Conservation (phyloP, 2,797 vertebrate genomes). For the Iguana delicatissima region DNA sequence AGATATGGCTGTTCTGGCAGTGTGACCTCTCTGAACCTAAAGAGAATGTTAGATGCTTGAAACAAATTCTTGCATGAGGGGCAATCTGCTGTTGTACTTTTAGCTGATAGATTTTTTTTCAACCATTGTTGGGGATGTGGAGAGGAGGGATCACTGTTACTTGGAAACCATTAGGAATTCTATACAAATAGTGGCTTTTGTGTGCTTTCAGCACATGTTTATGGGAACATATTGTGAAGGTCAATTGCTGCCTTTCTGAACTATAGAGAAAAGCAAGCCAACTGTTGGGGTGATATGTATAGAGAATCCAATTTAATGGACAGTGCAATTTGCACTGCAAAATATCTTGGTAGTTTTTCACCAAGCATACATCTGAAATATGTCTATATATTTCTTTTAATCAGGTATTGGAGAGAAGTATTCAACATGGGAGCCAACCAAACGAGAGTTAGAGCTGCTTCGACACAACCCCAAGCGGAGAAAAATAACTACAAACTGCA, state of each 20-base stretch:
- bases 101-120: constrained; percentile 20
- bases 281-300: neutral
- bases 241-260: constrained; percentile 11
- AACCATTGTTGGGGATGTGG: neutral
- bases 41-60: constrained; percentile 13
- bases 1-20: neutral
- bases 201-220: constrained; percentile 8
- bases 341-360: constrained; percentile 26
- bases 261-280: neutral
- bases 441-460: constrained; percentile 96
- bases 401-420: constrained; percentile 97
- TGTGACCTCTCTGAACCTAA: constrained; percentile 46
- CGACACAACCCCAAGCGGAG: constrained; percentile 98
- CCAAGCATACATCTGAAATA: constrained; percentile 58
- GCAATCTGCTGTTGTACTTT: constrained; percentile 29
- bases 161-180: constrained; percentile 27
- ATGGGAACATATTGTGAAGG: constrained; percentile 38
- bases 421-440: constrained; percentile 98
- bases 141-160: neutral
- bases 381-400: constrained; percentile 48
- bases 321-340: neutral
- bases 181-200: constrained; percentile 15
- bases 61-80: neutral
- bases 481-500: constrained; percentile 99
- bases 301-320: constrained; percentile 50